Base-by-base conservation (phyloP, 1,140 invertebrate species). In the Scaptomyza pallida region DNA sequence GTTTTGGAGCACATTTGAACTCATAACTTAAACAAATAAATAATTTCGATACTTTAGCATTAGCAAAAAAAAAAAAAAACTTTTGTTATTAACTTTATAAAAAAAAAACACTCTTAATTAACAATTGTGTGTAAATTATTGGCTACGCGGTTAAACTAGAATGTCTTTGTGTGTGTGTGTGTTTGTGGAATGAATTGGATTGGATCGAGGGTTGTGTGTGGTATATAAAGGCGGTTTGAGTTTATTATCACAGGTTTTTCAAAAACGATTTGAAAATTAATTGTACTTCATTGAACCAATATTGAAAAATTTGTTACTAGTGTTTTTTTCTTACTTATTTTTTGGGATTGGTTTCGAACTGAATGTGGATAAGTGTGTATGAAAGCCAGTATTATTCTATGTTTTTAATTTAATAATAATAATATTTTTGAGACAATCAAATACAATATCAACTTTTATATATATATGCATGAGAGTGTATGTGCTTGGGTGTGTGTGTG, bases 241-340 rank as follows among this genome's bases (percentile, higher is more conserved):
- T 63, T 33, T 83, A n/a, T n/a, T 85, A 85, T 85, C 80, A 85
- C 80, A 85, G 80, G 72, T 83, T 69, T 78, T 78, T 47, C 44
- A 62, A 78, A n/a, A 68, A 74, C 23, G 23, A 77, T 63, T 60
- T 62, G 55, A 47, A 62, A 43, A 59, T 68, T 21, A 65, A 12
- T 16, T 13, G 5, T 30, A 35, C 41, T 45, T 15, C 23, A n/a
- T n/a, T 44, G 52, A 50, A 16, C 19, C 19, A 26, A 45, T 40
- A 40, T 59, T 43, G 21, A n/a, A n/a, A n/a, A n/a, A 47, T 13
- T 40, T 33, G 30, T 37, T 37, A 26, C n/a, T 41, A 41, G 21
- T 55, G 21, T 41, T 41, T 21, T 15, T 51, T 44, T 10, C 19
- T 19, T 8, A n/a, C n/a, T n/a, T n/a, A n/a, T 41, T 16, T 50